phyloP scores from a whole-genome alignment of 2,113 vertebrate genomes.

The Melanostigma gelatinosum region DNA sequence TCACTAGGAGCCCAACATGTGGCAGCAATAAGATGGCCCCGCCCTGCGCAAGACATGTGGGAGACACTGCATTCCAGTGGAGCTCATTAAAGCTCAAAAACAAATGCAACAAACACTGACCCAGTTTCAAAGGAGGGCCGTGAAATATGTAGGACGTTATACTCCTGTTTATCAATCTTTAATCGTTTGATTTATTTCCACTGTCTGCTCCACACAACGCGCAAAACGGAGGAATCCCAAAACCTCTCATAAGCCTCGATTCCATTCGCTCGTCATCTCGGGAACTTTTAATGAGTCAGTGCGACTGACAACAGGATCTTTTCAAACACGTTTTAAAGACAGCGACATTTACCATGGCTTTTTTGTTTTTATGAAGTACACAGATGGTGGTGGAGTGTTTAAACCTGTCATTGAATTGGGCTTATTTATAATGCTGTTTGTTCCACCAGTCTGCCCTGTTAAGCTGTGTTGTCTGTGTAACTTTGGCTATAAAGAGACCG shows the following conservation, averaged over 20 bases:
- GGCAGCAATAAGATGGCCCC: slow-evolving; percentile 85
- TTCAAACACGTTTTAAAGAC: slow-evolving; percentile 63
- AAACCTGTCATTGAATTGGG: slow-evolving; percentile 72
- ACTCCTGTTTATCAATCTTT: slow-evolving; percentile 31
- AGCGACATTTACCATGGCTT: slow-evolving; percentile 58
- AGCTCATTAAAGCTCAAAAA: slow-evolving; percentile 84
- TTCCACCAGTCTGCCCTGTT: slow-evolving; percentile 71
- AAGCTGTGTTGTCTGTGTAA: slow-evolving; percentile 73
- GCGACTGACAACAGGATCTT: slow-evolving; percentile 48
- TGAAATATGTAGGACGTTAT: slow-evolving; percentile 49
- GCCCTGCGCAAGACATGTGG: slow-evolving; percentile 82
- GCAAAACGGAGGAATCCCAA: background rate
- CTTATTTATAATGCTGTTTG: slow-evolving; percentile 71
- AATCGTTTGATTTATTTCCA: slow-evolving; percentile 24
- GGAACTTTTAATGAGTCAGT: slow-evolving; percentile 43
- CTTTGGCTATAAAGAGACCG: slow-evolving; percentile 68
- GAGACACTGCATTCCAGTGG: slow-evolving; percentile 83
- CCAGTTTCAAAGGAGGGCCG: slow-evolving; percentile 51
- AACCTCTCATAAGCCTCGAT: slow-evolving; percentile 25
- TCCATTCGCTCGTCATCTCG: slow-evolving; percentile 47
- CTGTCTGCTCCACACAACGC: background rate
- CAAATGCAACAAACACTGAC: slow-evolving; percentile 79
- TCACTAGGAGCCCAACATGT: slow-evolving; percentile 82
- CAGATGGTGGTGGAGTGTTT: slow-evolving; percentile 74
- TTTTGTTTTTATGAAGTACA: slow-evolving; percentile 50